Evolutionary conservation across 2,113 vertebrate genomes (phyloP).

Genomic region (Dromiciops gliroides): DNA sequence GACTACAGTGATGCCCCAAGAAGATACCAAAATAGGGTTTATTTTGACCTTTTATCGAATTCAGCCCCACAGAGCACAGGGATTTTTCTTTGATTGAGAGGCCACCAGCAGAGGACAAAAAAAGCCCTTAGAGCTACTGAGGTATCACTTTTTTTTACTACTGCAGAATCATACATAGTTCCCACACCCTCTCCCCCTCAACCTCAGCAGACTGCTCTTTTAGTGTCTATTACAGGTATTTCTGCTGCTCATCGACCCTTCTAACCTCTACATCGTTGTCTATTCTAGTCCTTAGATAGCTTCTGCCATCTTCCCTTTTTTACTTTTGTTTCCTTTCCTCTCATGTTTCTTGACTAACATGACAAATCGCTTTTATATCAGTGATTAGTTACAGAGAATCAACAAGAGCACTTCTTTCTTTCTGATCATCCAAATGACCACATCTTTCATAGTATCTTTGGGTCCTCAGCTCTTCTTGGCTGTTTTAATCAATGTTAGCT

Average conservation of each 20-base stretch:
- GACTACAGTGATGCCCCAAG: background rate
- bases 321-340: background rate
- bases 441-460: background rate
- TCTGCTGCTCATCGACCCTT: background rate
- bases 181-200: background rate
- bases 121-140: background rate
- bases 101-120: background rate
- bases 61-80: background rate
- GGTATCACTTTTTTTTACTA: background rate
- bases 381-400: no score
- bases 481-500: constrained; percentile 20
- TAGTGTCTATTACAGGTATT: background rate
- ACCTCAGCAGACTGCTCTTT: constrained; percentile 7
- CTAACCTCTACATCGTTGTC: background rate
- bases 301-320: background rate
- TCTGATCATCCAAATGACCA: constrained; percentile 3
- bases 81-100: background rate
- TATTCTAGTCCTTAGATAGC: background rate
- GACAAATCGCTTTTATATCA: background rate
- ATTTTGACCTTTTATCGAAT: background rate
- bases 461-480: background rate
- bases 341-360: background rate
- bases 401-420: background rate
- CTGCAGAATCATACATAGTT: background rate
- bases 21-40: background rate